These are phyloP conservation scores for Dasyprocta punctata DNA, from an alignment of 2,113 vertebrate species.

Conservation along the genomic window DNA sequence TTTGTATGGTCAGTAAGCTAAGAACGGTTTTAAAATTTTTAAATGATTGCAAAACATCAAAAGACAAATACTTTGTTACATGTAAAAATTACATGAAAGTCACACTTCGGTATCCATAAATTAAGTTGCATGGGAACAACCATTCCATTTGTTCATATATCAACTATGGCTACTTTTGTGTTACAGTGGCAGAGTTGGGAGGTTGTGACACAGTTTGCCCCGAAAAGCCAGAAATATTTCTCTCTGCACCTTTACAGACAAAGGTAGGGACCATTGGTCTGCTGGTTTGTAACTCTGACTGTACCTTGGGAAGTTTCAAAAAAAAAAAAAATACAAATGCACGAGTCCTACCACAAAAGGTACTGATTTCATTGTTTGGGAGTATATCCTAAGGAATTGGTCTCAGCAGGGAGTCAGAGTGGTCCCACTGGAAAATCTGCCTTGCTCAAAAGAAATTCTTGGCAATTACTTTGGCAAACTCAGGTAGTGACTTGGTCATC, in stretches of 20 bases:
- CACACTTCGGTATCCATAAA: constrained; percentile 34
- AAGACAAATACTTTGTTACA: constrained; percentile 22
- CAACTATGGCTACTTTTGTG: not conserved
- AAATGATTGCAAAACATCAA: constrained; percentile 15
- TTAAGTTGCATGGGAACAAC: not conserved
- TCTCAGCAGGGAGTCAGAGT: not conserved
- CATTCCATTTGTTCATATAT: not conserved
- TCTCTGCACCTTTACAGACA: not conserved
- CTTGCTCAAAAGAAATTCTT: constrained; percentile 22
- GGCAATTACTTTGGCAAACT: not conserved
- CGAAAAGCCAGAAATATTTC: not conserved
- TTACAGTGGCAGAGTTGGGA: not conserved
- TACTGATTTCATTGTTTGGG: constrained; percentile 17
- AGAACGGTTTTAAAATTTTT: constrained; percentile 46
- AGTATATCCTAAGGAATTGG: not conserved
- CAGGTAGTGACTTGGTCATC: not conserved
- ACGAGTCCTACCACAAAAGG: not conserved
- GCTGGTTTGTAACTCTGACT: not conserved
- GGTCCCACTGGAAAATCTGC: not conserved
- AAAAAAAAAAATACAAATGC: not conserved
- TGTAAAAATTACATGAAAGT: constrained; percentile 33
- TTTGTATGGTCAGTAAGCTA: not conserved
- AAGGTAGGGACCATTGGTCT: not conserved
- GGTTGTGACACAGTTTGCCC: not conserved
- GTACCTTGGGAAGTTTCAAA: constrained; percentile 1